Base-by-base conservation (phyloP, 2,797 vertebrate species). In the Micropoecilia bifurca region DNA sequence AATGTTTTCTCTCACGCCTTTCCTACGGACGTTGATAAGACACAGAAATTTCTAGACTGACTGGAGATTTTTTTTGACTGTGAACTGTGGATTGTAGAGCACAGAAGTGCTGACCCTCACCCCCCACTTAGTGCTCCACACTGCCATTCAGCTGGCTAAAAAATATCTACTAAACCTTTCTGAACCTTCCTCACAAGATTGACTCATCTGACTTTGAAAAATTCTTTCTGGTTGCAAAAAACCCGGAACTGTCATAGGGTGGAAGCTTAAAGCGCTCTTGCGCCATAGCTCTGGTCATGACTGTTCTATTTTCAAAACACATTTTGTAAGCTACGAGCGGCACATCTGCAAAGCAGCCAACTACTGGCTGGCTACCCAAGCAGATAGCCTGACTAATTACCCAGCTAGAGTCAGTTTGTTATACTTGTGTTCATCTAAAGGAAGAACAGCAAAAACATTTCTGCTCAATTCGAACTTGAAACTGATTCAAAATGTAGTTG, bases 331-430 rank as follows among this genome's bases (percentile, higher is more conserved):
- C 48, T 50, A 22, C 0, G 20, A 50, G 48, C 48, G 6, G 20
- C 48, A 50, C 48, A 50, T 50, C 48, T 50, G 20, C 2, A 50
- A 50, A 50, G 6, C 48, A 50, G 48, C 20, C 20, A 50, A 22
- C 48, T 50, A 3, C 66, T 25, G 36, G 36, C 36, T 68, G 36
- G 22, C 66, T 41, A 25, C 33, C 36, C 18, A 41, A 4, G 1
- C 63, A 41, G 63, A 66, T 68, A 68, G 63, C 63, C 30, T 61
- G 59, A 61, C 30, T 33, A 61, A 61, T 61, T 61, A 33, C 30
- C 59, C 30, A 61, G 30, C 59, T 33, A 13, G 13, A 20, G 4
- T 61, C 30, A 36, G 59, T 30, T 63, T 63, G 59, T 63, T 33
- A 20, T 59, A 10, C 30, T 63, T 63, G 30, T 63, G 59, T 63